Base-by-base conservation (phyloP, 1,140 invertebrate species). In the Zaprionus vittiger region DNA sequence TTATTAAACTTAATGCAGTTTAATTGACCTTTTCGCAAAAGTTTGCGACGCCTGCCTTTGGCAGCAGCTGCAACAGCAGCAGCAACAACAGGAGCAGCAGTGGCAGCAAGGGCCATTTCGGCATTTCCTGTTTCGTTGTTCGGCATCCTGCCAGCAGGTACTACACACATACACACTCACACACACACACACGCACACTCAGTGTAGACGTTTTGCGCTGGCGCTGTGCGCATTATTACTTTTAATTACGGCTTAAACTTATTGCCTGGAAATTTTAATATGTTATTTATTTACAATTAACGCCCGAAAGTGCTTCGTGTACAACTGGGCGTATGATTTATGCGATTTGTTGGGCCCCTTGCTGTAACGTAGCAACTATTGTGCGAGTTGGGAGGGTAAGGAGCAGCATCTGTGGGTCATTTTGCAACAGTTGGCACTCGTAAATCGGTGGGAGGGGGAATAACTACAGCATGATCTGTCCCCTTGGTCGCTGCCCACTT, bases 1-100 rank as follows among this genome's bases (percentile, higher is more conserved):
- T 89, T 89, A 89, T 90, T 84, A 90, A 89, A 90, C 85, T 89
- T 90, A 89, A 89, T 89, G 84, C 84, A 89, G 85, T 89, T 89
- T 89, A 89, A 89, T 89, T 89, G 85, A 89, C 81, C 85, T 89
- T 90, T 76, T 66, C 70, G 79, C 77, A 89, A 86, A 89, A 78
- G 79, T 89, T 90, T 89, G 78, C 79, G 83, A 82, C 84, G 75
- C 83, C 84, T 89, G 83, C 74, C 86, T 74, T 75, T 89, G 78
- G 84, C 83, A 87, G 70, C 67, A 52, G 47, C 63, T 12, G 24
- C 47, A 56, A 34, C 28, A 63, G 52, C 67, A 60, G 67, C 67
- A 64, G 44, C 34, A 37, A 37, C 37, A 38, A 47, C 62, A 11
- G 22, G 1, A 38, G 37, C 37, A 38, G 37, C n/a, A 44, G 22